phyloP scores from a whole-genome alignment of 2,888 invertebrate genomes.

The Antheraea yamamai region DNA sequence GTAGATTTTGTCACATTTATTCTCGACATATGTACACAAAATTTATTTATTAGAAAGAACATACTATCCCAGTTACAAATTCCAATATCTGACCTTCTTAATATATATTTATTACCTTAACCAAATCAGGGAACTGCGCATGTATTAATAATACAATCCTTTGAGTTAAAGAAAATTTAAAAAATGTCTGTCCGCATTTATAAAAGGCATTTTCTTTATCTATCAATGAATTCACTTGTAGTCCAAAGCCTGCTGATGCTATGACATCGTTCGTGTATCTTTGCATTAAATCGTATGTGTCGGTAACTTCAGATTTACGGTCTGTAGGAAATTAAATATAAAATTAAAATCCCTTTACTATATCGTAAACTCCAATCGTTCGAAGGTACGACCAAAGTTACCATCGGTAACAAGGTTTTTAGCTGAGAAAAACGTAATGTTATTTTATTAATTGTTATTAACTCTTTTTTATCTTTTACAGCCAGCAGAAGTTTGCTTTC shows the following conservation, averaged over 20 bases:
- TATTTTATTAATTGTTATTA: neutral
- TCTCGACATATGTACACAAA: neutral
- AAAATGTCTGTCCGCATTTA: conserved; percentile 35
- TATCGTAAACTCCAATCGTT: too few species aligned
- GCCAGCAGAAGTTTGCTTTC: neutral
- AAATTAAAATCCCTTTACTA: neutral
- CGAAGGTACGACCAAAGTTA: neutral
- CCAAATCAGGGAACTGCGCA: conserved; percentile 11
- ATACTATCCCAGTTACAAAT: neutral
- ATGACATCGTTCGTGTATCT: conserved; percentile 83
- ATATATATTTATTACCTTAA: neutral
- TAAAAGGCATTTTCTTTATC: conserved; percentile 81
- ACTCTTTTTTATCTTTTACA: neutral
- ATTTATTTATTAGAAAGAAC: neutral
- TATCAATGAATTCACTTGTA: conserved; percentile 76
- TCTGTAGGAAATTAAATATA: neutral
- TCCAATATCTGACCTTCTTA: neutral
- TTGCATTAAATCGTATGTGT: conserved; percentile 71
- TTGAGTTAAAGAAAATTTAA: conserved; percentile 16
- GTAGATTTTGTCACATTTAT: too few species aligned
- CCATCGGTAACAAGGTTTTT: neutral
- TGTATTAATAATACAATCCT: conserved; percentile 3
- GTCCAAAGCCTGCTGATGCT: conserved; percentile 80
- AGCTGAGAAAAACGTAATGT: neutral
- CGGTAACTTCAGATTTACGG: conserved; percentile 40